These are phyloP conservation scores for Meles meles DNA, from an alignment of 2,113 vertebrate genomes.

Conservation along the genomic window DNA sequence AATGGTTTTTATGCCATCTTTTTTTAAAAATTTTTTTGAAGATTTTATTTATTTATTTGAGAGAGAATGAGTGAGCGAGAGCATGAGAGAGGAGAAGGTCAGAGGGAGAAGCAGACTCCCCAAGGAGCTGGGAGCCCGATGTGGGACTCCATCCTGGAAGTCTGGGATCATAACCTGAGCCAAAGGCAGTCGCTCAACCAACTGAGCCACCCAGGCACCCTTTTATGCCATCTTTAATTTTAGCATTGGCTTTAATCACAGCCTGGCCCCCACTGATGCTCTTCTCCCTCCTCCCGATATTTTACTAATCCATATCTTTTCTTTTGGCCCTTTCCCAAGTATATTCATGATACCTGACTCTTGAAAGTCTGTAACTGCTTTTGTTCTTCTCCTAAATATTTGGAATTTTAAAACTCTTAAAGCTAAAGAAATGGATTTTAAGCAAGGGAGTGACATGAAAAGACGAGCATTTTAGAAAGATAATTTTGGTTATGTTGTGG, in stretches of 20 bases:
- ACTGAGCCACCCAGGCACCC: too few species aligned
- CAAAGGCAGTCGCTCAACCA: too few species aligned
- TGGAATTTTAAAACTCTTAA: slow-evolving; percentile 10
- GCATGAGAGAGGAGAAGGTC: too few species aligned
- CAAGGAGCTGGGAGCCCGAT: too few species aligned
- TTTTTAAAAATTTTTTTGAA: too few species aligned
- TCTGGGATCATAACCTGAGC: too few species aligned
- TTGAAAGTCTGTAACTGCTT: not conserved
- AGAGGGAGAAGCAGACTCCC: too few species aligned
- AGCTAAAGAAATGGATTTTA: not conserved
- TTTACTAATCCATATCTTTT: not conserved
- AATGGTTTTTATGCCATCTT: slow-evolving; percentile 34
- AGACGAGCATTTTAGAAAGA: not conserved
- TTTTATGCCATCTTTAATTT: slow-evolving; percentile 32
- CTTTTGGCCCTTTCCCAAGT: not conserved
- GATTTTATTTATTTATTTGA: too few species aligned
- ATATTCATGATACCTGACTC: not conserved
- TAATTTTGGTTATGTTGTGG: not conserved
- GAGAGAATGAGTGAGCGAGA: too few species aligned
- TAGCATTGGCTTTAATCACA: not conserved
- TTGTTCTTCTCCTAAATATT: not conserved
- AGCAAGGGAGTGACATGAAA: not conserved
- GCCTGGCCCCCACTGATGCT: not conserved
- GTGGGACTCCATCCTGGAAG: too few species aligned
- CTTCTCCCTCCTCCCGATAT: not conserved